phyloP scores from a whole-genome alignment of 2,113 vertebrate species.

The Podarcis muralis region DNA sequence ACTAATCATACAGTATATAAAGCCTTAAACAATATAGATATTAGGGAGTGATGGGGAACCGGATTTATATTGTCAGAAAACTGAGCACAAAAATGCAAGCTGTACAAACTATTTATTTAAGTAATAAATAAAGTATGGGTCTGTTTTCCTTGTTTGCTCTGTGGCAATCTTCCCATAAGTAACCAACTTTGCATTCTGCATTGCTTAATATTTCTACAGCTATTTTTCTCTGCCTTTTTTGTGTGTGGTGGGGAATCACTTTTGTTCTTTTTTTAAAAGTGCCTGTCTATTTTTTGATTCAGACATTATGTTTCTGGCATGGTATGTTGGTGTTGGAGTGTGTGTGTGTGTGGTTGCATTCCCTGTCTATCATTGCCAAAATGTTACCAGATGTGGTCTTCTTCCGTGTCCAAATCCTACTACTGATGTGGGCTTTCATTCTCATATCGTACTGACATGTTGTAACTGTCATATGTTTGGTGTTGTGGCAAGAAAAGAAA shows the following conservation, averaged over 20 bases:
- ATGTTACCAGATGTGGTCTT: constrained; percentile 23
- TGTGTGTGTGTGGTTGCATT: not conserved
- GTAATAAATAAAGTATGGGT: constrained; percentile 71
- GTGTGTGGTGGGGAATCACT: not conserved
- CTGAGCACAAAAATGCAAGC: constrained; percentile 68
- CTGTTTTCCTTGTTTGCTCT: constrained; percentile 46
- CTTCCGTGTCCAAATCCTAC: not conserved
- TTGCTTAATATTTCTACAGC: constrained; percentile 60
- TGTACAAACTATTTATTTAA: constrained; percentile 61
- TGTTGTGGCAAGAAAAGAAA: not conserved
- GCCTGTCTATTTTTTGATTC: constrained; percentile 4
- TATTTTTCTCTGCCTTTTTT: constrained; percentile 55
- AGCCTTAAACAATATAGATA: constrained; percentile 76
- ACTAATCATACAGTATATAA: constrained; percentile 73
- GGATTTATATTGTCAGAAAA: constrained; percentile 68
- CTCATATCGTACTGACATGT: not conserved
- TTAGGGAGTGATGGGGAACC: constrained; percentile 71
- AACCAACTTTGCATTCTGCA: constrained; percentile 61
- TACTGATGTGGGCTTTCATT: not conserved
- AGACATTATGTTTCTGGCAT: constrained; percentile 34
- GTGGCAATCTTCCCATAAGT: constrained; percentile 66
- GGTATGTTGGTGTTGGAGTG: not conserved
- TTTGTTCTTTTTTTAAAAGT: constrained; percentile 29
- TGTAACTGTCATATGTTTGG: not conserved
- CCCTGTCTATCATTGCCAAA: constrained; percentile 14